phyloP scores from a whole-genome alignment of 1,140 invertebrate genomes.

The Parasteatoda tepidariorum region DNA sequence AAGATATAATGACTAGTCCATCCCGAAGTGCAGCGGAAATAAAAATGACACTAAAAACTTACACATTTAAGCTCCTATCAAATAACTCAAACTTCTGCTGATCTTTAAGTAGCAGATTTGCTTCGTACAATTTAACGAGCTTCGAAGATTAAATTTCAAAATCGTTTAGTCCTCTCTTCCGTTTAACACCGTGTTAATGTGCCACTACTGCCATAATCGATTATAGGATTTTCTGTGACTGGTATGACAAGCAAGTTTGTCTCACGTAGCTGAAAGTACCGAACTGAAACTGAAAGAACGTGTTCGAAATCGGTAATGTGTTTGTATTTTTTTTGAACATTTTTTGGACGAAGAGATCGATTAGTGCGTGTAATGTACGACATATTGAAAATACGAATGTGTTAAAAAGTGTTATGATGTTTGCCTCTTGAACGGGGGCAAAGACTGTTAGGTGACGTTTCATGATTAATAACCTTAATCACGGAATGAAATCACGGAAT shows the following conservation, averaged over 20 bases:
- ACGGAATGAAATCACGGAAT: too few relatives aligned
- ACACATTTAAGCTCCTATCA: neutral
- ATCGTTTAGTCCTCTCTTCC: conserved; percentile 19
- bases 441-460: too few relatives aligned
- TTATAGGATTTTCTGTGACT: conserved; percentile 40
- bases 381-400: conserved; percentile 13
- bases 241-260: conserved; percentile 32
- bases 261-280: conserved; percentile 1
- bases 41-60: too few relatives aligned
- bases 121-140: conserved; percentile 25
- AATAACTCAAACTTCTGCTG: conserved; percentile 4
- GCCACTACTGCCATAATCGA: neutral
- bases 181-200: conserved; percentile 24
- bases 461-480: too few relatives aligned
- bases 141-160: conserved; percentile 32
- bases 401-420: too few relatives aligned
- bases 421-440: too few relatives aligned
- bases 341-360: conserved; percentile 22
- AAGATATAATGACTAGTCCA: too few relatives aligned
- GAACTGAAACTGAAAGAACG: conserved; percentile 7
- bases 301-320: conserved; percentile 18
- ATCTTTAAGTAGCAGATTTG: neutral
- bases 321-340: conserved; percentile 20
- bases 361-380: neutral
- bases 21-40: too few relatives aligned